These are phyloP conservation scores for Notoglanidium macrostoma DNA, from an alignment of 2,797 vertebrate species.

Conservation along the genomic window DNA sequence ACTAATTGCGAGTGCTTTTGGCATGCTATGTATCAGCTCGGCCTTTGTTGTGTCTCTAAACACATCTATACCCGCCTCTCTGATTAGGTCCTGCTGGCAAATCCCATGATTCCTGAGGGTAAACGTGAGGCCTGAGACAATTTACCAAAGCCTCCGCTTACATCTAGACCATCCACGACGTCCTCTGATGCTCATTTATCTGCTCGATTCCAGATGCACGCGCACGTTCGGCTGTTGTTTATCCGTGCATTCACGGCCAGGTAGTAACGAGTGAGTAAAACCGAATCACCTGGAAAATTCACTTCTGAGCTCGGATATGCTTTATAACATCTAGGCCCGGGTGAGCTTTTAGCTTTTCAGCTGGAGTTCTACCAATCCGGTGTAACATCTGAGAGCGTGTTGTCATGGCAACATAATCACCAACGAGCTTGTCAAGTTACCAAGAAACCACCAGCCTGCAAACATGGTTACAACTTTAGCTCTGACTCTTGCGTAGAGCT, in stretches of 20 bases:
- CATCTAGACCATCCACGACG: slow-evolving; percentile 41
- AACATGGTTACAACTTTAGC: background rate
- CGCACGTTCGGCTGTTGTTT: background rate
- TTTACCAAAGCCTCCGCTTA: slow-evolving; percentile 49
- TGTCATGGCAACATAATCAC: too few relatives aligned
- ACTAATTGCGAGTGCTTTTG: slow-evolving; percentile 41
- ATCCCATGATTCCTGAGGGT: slow-evolving; percentile 16
- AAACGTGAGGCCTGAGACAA: slow-evolving; percentile 37
- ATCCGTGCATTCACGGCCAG: background rate
- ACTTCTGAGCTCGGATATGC: background rate
- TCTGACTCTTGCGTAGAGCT: background rate
- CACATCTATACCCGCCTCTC: slow-evolving; percentile 20
- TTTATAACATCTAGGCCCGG: background rate
- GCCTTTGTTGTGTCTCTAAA: slow-evolving; percentile 49
- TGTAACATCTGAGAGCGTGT: background rate
- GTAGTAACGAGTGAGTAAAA: background rate
- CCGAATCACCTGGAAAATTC: background rate
- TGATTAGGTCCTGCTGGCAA: slow-evolving; percentile 40
- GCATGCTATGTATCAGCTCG: slow-evolving; percentile 33
- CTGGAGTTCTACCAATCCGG: background rate
- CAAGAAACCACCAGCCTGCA: background rate
- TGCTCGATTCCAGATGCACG: background rate
- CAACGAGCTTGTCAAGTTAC: background rate
- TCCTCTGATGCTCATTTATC: background rate
- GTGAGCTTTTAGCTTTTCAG: background rate